Base-by-base conservation (phyloP, 2,888 invertebrate species). In the Ophioninae sp. region DNA sequence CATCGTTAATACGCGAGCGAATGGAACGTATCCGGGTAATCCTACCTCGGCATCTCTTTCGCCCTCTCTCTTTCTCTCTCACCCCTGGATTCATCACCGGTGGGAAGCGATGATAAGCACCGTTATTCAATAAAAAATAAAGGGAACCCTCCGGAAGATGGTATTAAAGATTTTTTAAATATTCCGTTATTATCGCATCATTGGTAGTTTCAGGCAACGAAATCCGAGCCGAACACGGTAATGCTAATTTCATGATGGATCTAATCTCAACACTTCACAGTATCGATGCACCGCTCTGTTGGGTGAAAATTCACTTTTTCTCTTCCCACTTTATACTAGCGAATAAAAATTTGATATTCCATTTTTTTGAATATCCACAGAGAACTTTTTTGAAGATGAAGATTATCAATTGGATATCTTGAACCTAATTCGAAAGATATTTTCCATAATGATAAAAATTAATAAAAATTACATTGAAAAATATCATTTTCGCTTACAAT, bases 1-100 rank as follows among this genome's bases (percentile, higher is more conserved):
- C 77, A 63, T 61, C 51, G 61, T 84, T 79, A 68, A 73, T 79
- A 68, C 81, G 41, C 75, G 69, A 81, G 75, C 41, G 69, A 79
- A 79, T 79, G 72, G 63, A 72, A 72, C 67, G 72, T 77, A 67
- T 82, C 73, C 63, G 41, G 56, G 76, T 73, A 77, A 83, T 83
- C 79, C 79, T 44, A 39, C 17, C 75, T 44, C 67, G 56, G 56
- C 74, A 79, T 83, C 80, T 81, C 74, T 65, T 30, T 20, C 51
- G 22, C 68, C n/a, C 68, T 51, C 51, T 17, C 41, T 51, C 23
- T 22, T 44, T 51, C 51, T 51, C 51, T 17, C 51, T 51, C 17
- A 13, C 39, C 10, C n/a, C 56, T 17, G 56, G 81, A 81, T 71
- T 61, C 69, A 64, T 75, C 37, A 75, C 65, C 82, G 39, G 67